phyloP scores from a whole-genome alignment of 92 coral and sea anemone species.

The Porites divaricata region DNA sequence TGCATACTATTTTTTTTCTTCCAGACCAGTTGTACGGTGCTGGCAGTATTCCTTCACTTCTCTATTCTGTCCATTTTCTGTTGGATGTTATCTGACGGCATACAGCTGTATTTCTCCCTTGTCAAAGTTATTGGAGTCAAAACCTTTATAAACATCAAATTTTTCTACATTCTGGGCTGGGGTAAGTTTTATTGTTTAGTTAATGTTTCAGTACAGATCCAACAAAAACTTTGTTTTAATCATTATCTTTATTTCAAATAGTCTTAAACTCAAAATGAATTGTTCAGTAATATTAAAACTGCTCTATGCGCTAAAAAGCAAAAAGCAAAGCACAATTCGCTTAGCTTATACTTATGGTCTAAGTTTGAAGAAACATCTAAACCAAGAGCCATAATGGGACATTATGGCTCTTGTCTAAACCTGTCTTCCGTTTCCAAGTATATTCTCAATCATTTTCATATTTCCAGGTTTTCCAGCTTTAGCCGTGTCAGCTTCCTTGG shows the following conservation, averaged over 20 bases:
- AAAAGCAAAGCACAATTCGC: no score
- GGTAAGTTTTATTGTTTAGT: conserved; percentile 42
- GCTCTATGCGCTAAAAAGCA: no score
- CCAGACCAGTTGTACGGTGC: conserved; percentile 60
- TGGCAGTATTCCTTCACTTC: conserved; percentile 72
- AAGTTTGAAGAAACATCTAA: no score
- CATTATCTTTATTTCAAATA: no score
- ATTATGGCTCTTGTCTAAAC: no score
- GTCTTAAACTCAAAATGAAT: not conserved
- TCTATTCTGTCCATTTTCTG: conserved; percentile 68
- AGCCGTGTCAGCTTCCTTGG: conserved; percentile 58
- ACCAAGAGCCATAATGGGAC: no score
- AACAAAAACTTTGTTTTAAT: not conserved
- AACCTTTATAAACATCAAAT: conserved; percentile 39
- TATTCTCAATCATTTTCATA: not conserved
- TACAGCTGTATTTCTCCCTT: conserved; percentile 58
- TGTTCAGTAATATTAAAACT: no score
- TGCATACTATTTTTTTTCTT: not conserved
- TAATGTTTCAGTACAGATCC: not conserved
- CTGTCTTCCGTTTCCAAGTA: no score
- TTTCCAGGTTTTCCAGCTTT: conserved; percentile 65
- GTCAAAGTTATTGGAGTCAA: conserved; percentile 61
- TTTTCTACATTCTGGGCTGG: conserved; percentile 73
- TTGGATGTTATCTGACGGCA: conserved; percentile 81
- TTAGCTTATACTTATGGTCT: no score